phyloP scores from a whole-genome alignment of 1,140 invertebrate species.

The Episyrphus balteatus region DNA sequence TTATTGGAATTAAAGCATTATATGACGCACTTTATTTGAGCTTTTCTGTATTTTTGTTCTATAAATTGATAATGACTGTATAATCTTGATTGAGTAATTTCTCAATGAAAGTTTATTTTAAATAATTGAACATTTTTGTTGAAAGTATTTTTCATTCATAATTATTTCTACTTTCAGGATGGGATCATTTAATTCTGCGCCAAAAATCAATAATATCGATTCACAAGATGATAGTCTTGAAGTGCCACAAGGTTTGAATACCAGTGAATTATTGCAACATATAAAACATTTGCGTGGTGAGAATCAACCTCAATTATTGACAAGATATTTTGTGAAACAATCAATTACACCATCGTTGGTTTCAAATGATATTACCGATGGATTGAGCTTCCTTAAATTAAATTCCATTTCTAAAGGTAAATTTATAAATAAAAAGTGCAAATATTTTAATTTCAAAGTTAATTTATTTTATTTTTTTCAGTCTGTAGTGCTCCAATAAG shows the following conservation, averaged over 20 bases:
- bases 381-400: conserved; percentile 37
- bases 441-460: neutral
- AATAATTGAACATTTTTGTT: too few species aligned
- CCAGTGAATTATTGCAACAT: conserved; percentile 41
- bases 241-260: conserved; percentile 39
- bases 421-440: neutral
- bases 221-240: conserved; percentile 49
- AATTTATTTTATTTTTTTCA: conserved; percentile 15
- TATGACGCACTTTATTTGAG: too few species aligned
- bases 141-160: too few species aligned
- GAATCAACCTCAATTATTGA: conserved; percentile 19
- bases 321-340: conserved; percentile 25
- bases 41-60: too few species aligned
- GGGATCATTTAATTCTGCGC: conserved; percentile 60
- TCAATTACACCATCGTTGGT: neutral
- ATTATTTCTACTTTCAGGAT: conserved; percentile 47
- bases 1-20: too few species aligned
- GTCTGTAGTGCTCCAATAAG: conserved; percentile 33
- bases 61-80: too few species aligned
- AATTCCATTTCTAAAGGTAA: conserved; percentile 38
- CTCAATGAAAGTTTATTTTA: too few species aligned
- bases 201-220: conserved; percentile 54
- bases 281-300: conserved; percentile 36
- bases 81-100: too few species aligned
- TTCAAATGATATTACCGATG: conserved; percentile 26